Conservation (phyloP, 1,140 invertebrate genomes). For the Tribolium madens region DNA sequence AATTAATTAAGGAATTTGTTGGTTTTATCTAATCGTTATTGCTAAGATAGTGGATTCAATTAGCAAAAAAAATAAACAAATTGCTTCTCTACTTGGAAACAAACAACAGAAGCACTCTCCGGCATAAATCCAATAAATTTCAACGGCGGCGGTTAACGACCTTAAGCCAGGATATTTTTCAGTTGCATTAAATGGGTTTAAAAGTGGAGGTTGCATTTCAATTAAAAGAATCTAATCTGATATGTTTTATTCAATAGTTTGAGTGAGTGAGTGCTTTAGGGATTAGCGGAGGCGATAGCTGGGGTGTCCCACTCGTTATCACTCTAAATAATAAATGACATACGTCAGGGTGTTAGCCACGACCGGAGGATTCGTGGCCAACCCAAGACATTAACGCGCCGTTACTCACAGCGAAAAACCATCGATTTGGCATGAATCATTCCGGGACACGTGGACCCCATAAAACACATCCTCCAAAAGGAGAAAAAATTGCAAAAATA, state of each 20-base stretch:
- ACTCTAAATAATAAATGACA: constrained; percentile 63
- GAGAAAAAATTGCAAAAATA: background rate
- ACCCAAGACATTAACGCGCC: constrained; percentile 51
- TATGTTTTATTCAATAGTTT: constrained; percentile 57
- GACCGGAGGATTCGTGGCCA: constrained; percentile 43
- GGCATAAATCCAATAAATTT: constrained; percentile 10
- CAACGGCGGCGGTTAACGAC: constrained; percentile 9
- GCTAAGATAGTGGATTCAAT: constrained; percentile 27
- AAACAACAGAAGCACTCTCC: background rate
- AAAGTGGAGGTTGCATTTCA: constrained; percentile 56
- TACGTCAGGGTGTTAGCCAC: constrained; percentile 52
- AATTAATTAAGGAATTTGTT: constrained; percentile 45
- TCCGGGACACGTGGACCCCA: too few species aligned
- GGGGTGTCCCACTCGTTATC: constrained; percentile 61
- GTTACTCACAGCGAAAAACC: constrained; percentile 43
- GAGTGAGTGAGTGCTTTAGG: constrained; percentile 41
- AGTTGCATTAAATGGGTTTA: constrained; percentile 10
- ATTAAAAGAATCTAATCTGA: constrained; percentile 59
- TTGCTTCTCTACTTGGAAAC: background rate
- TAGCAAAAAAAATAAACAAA: constrained; percentile 36
- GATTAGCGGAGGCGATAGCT: constrained; percentile 50
- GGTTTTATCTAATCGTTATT: constrained; percentile 38
- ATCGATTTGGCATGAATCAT: too few species aligned
- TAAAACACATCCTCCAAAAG: background rate
- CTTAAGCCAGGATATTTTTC: background rate